phyloP scores from a whole-genome alignment of 1,140 invertebrate genomes.

The Macrotrachela quadricornifera region DNA sequence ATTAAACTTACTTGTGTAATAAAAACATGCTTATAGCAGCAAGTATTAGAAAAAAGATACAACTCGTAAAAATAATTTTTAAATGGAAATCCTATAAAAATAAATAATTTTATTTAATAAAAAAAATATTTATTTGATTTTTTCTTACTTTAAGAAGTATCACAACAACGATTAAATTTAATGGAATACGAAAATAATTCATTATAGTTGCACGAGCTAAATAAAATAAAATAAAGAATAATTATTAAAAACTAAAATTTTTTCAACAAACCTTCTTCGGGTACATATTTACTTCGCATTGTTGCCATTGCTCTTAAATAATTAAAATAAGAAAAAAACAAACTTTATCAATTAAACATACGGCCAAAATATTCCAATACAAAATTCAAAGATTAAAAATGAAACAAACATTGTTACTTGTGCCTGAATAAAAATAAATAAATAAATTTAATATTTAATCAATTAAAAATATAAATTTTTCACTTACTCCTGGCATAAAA shows the following conservation, averaged over 20 bases:
- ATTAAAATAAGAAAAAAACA: no score
- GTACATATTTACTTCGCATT: constrained; percentile 41
- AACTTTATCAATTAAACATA: no score
- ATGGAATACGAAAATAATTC: constrained; percentile 28
- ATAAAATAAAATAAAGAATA: constrained; percentile 2
- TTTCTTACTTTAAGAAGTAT: constrained; percentile 10
- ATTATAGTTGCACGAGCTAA: constrained; percentile 28
- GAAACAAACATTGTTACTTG: constrained; percentile 35
- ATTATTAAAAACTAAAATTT: not conserved
- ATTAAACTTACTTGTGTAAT: constrained; percentile 17
- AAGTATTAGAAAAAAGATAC: constrained; percentile 19
- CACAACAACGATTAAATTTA: constrained; percentile 27
- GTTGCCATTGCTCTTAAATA: constrained; percentile 32
- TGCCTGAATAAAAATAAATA: constrained; percentile 21
- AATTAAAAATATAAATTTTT: constrained; percentile 1
- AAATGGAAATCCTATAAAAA: constrained; percentile 19
- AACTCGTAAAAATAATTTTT: constrained; percentile 20
- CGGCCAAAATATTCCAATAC: constrained; percentile 33
- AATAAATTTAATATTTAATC: constrained; percentile 17
- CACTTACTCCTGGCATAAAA: constrained; percentile 19
- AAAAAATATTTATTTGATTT: no score
- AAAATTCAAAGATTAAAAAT: constrained; percentile 43
- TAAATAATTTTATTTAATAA: no score
- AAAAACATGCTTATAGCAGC: constrained; percentile 19
- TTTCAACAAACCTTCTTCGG: constrained; percentile 34